phyloP scores from a whole-genome alignment of 2,113 vertebrate species.

The Psittacus erithacus region DNA sequence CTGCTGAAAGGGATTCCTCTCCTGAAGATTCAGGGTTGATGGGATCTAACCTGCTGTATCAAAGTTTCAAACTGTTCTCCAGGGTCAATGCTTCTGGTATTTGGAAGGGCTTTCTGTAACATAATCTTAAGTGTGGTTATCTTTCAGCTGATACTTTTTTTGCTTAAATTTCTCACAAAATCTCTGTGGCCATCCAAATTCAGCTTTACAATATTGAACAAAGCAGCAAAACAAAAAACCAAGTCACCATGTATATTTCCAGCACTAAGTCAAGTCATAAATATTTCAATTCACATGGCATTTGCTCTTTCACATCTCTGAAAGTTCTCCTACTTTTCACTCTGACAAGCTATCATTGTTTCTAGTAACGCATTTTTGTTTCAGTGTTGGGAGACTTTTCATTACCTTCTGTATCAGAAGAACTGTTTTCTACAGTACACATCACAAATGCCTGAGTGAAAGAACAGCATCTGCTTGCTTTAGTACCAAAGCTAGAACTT shows the following conservation, averaged over 20 bases:
- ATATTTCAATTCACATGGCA: neutral
- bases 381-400: slow-evolving; percentile 28
- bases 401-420: slow-evolving; percentile 46
- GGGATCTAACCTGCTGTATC: neutral
- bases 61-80: neutral
- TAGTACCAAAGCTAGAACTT: slow-evolving; percentile 28
- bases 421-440: slow-evolving; percentile 35
- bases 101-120: neutral
- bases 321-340: slow-evolving; percentile 6
- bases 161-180: neutral
- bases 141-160: neutral
- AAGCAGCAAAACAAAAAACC: neutral
- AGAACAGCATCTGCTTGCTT: slow-evolving; percentile 7
- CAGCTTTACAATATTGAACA: neutral
- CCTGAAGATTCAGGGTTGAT: neutral
- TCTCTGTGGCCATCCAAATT: neutral
- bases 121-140: neutral
- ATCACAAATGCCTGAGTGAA: neutral
- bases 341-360: slow-evolving; percentile 35
- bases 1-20: neutral
- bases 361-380: slow-evolving; percentile 40
- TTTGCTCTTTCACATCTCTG: slow-evolving; percentile 44
- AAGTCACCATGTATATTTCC: neutral
- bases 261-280: slow-evolving; percentile 1
- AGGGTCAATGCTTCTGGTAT: neutral